Conservation (phyloP, 2,797 vertebrate species). For the Coilia nasus region DNA sequence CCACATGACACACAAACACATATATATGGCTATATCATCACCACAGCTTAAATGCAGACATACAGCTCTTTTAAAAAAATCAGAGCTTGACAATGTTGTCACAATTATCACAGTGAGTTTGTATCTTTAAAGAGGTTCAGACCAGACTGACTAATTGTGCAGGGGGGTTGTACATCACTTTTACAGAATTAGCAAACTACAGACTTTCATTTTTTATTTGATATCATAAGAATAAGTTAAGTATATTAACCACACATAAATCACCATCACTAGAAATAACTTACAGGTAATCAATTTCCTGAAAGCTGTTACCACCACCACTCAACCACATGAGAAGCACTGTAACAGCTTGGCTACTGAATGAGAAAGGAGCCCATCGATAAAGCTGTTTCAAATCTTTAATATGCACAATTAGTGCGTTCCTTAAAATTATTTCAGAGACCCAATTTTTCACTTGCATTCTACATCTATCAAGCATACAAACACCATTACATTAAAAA, state of each 20-base stretch:
- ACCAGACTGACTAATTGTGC: neutral
- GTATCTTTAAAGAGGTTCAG: neutral
- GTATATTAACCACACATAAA: neutral
- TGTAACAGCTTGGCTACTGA: neutral
- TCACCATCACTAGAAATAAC: neutral
- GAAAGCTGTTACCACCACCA: neutral
- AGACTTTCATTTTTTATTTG: neutral
- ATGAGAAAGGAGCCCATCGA: neutral
- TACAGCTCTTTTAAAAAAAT: neutral
- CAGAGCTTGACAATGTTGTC: neutral
- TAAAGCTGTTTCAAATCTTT: neutral
- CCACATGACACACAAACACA: neutral
- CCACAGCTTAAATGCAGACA: neutral
- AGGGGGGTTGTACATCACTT: neutral
- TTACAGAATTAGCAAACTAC: neutral
- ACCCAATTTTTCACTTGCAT: neutral
- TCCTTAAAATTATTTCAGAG: neutral
- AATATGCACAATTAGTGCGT: neutral
- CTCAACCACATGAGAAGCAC: neutral
- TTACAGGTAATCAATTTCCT: neutral
- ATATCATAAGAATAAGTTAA: neutral
- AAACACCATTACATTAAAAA: neutral
- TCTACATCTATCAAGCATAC: neutral
- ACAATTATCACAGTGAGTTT: conserved; percentile 2
- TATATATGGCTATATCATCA: neutral